Percentiles rank a stretch among this genome's conserved stretches.
Evolutionary conservation across 1,140 invertebrate species (phyloP).

Genomic region (Cydia strobilella): DNA sequence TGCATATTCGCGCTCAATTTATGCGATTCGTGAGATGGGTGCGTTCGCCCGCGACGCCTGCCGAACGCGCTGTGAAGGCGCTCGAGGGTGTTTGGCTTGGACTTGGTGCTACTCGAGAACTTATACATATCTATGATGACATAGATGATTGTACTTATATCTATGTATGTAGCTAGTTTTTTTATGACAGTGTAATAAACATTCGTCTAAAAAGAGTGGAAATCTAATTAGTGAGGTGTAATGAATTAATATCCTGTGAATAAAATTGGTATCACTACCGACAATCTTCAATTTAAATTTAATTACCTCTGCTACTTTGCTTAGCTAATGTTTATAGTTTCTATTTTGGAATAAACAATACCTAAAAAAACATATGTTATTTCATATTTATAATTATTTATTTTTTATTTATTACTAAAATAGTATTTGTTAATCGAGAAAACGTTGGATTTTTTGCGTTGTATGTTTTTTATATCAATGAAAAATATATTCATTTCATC

Average conservation of each 20-base stretch:
- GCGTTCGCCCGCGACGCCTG: background rate
- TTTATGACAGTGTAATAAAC: background rate
- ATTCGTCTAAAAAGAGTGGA: background rate
- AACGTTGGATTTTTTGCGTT: too few species aligned
- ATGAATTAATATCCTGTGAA: background rate
- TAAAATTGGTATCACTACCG: background rate
- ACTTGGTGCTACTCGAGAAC: background rate
- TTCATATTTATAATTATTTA: too few species aligned
- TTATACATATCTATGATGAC: too few species aligned
- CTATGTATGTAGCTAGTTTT: background rate
- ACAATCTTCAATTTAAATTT: background rate
- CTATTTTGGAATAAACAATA: background rate
- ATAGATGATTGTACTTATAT: background rate
- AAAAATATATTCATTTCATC: too few species aligned
- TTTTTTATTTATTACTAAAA: too few species aligned
- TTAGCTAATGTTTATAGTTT: background rate
- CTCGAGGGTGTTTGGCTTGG: background rate
- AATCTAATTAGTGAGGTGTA: background rate
- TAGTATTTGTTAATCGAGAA: too few species aligned
- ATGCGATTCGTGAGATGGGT: background rate
- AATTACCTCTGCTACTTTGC: background rate
- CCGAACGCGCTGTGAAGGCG: background rate
- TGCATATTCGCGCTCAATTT: background rate
- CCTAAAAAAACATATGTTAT: background rate
- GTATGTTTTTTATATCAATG: too few species aligned